Evolutionary conservation across 2,113 vertebrate species (phyloP).

Genomic region (Leucosticte australis): DNA sequence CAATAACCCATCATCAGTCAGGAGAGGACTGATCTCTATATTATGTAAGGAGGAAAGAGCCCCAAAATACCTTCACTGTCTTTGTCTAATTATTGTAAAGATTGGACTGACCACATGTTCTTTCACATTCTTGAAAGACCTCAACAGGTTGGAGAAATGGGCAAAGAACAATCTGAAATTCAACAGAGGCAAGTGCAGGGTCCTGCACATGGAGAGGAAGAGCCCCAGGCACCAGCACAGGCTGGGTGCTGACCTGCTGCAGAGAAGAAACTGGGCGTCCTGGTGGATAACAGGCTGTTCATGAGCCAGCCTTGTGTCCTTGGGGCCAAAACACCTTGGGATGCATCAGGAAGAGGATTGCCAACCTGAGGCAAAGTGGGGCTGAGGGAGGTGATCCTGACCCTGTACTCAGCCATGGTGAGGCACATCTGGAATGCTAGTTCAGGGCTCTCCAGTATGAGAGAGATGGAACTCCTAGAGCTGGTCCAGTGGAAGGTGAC

Average conservation of each 20-base stretch:
- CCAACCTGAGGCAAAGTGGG: neutral
- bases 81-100: neutral
- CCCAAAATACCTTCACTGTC: neutral
- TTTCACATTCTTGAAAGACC: neutral
- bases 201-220: neutral
- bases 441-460: no score
- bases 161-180: neutral
- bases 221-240: neutral
- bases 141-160: neutral
- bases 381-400: neutral
- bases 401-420: neutral
- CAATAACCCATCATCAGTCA: accelerated
- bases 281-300: neutral
- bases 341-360: neutral
- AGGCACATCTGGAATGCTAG: neutral
- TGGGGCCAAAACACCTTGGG: neutral
- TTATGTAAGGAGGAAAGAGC: neutral
- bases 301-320: neutral
- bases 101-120: neutral
- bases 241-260: neutral
- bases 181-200: neutral
- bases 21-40: neutral
- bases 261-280: neutral
- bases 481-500: neutral
- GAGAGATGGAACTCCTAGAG: neutral